Evolutionary conservation across 37 sponge, comb jelly and placozoan genomes (phyloP).

Genomic region (Mnemiopsis leidyi): DNA sequence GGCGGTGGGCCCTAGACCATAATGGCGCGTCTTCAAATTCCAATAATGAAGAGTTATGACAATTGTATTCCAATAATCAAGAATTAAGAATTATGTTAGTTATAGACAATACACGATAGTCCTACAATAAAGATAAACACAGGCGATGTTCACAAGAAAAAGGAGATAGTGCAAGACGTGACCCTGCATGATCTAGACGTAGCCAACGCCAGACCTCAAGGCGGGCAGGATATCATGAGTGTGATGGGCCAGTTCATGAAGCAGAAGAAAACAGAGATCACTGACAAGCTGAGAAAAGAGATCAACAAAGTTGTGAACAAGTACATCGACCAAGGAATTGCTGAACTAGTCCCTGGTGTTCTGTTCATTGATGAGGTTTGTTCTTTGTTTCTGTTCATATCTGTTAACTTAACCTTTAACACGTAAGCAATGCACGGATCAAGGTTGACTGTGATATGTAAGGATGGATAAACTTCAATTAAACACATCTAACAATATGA

Average conservation of each 20-base stretch:
- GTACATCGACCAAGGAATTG: slow-evolving; percentile 98
- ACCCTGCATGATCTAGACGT: slow-evolving; percentile 96
- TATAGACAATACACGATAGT: neutral
- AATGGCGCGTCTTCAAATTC: too few species aligned
- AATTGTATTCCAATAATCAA: too few species aligned
- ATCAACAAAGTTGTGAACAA: slow-evolving; percentile 99
- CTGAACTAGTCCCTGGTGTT: slow-evolving; percentile 97
- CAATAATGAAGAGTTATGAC: too few species aligned
- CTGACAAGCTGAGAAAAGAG: slow-evolving; percentile 96
- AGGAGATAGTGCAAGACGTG: slow-evolving; percentile 97
- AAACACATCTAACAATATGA: too few species aligned
- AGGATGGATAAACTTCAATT: too few species aligned
- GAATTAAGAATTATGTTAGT: too few species aligned
- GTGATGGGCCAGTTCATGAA: slow-evolving; percentile 97
- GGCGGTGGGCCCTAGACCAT: too few species aligned
- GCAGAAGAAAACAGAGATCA: slow-evolving; percentile 99
- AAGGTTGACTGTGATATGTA: too few species aligned
- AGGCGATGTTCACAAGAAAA: slow-evolving; percentile 99
- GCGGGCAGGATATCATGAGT: slow-evolving; percentile 96
- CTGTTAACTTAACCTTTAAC: too few species aligned
- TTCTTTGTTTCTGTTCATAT: too few species aligned
- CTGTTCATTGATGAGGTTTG: slow-evolving; percentile 88
- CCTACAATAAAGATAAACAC: neutral
- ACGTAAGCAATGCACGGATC: too few species aligned
- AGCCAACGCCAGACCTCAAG: slow-evolving; percentile 96